Evolutionary conservation across 2,113 vertebrate species (phyloP).

Genomic region (Ginglymostoma cirratum): DNA sequence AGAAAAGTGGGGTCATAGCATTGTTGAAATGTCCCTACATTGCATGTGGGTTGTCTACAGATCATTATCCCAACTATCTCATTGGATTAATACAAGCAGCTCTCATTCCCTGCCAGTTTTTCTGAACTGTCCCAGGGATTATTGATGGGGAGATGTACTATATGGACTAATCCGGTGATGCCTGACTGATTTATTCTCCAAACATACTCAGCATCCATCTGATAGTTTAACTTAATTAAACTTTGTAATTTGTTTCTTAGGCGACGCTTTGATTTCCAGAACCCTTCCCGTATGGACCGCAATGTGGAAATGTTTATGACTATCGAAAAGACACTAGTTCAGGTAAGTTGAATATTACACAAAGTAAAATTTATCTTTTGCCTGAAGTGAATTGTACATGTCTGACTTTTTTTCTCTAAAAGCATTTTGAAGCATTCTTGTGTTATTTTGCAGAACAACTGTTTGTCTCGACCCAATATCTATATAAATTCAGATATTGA

Average conservation of each 20-base stretch:
- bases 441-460: constrained; percentile 70
- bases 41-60: background rate
- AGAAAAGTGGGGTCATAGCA: background rate
- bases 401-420: too few relatives aligned
- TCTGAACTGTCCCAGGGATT: background rate
- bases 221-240: background rate
- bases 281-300: constrained; percentile 93
- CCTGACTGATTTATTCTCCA: background rate
- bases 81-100: background rate
- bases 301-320: constrained; percentile 99
- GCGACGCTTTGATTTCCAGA: constrained; percentile 98
- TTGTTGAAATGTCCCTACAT: background rate
- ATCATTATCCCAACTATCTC: background rate
- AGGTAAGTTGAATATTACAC: constrained; percentile 55
- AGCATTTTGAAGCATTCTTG: background rate
- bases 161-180: background rate
- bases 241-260: constrained; percentile 54
- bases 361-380: background rate
- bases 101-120: background rate
- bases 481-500: constrained; percentile 88
- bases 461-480: constrained; percentile 84
- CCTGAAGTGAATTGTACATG: background rate
- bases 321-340: constrained; percentile 89
- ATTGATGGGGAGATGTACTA: background rate
- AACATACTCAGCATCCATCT: background rate